Base-by-base conservation (phyloP, 2,888 invertebrate species). In the Brachypalpus laphriformis region DNA sequence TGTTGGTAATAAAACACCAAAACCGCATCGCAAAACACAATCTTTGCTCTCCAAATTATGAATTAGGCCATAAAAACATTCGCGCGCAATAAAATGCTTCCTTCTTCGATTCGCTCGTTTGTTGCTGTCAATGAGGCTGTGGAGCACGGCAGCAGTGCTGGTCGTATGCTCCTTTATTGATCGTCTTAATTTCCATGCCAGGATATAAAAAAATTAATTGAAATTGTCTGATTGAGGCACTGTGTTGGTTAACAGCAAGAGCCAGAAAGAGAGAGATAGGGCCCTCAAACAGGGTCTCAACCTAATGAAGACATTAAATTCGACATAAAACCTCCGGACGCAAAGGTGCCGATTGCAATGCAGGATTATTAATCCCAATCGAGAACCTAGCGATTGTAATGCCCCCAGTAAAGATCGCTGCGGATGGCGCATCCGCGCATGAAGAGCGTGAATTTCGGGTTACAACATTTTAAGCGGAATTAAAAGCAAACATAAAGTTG, bases 261-360 rank as follows among this genome's bases (percentile, higher is more conserved):
- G 54, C 28, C 22, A 28, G 16, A 28, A 7, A 31, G 7, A n/a
- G n/a, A n/a, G n/a, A n/a, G n/a, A n/a, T n/a, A n/a, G n/a, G n/a
- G n/a, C 54, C 68, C 42, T 40, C 59, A 72, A 61, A 68, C 72
- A 66, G 75, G 70, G 22, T 61, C 59, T 54, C 61, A 37, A 49
- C 75, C 85, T 85, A 85, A 85, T 85, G 85, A 85, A 85, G 85
- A 85, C 85, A 85, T 85, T 85, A 85, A 85, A 76, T 31, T 76
- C 70, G 63, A 68, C 59, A 85, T 85, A 81, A 85, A 81, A 85
- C 42, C 54, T 71, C 49, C 25, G 63, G 65, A 59, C 45, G 59
- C 75, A 81, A 71, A 81, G 75, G 80, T 81, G 81, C 81, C 85
- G 85, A 75, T 54, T 65, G 74, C 74, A 65, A 54, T 59, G 42